phyloP scores from a whole-genome alignment of 2,888 invertebrate species.

The Pseudeuparius sepicola region DNA sequence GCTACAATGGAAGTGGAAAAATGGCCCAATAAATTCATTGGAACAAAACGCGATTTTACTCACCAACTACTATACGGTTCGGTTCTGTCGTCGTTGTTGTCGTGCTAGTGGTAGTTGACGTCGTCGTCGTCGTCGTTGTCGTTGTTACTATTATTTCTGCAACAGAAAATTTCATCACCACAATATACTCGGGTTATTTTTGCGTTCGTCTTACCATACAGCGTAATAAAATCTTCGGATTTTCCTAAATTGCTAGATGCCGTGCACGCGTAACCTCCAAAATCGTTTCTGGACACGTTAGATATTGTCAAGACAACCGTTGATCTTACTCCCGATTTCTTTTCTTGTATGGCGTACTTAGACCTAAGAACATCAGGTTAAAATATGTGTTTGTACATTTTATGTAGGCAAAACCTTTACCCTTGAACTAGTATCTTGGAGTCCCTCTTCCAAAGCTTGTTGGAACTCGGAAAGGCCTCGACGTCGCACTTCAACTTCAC shows the following conservation, averaged over 20 bases:
- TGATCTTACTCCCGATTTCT: slow-evolving; percentile 51
- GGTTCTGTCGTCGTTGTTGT: slow-evolving; percentile 28
- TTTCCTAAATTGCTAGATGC: slow-evolving; percentile 62
- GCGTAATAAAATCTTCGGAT: slow-evolving; percentile 55
- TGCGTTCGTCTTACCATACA: slow-evolving; percentile 51
- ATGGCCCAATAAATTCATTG: no score
- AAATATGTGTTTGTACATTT: slow-evolving; percentile 2
- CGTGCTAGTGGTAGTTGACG: slow-evolving; percentile 28
- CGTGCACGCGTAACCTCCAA: slow-evolving; percentile 60
- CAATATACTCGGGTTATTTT: no score
- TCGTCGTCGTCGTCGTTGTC: slow-evolving; percentile 34
- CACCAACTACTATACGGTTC: slow-evolving; percentile 29
- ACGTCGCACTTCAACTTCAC: slow-evolving; percentile 53
- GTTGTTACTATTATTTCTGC: slow-evolving; percentile 37
- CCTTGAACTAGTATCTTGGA: slow-evolving; percentile 44
- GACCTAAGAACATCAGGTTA: slow-evolving; percentile 39
- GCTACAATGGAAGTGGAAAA: no score
- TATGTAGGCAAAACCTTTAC: no score
- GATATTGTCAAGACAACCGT: slow-evolving; percentile 52
- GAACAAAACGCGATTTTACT: no score
- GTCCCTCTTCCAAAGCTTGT: slow-evolving; percentile 54
- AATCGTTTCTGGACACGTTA: slow-evolving; percentile 49
- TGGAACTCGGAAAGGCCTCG: slow-evolving; percentile 53
- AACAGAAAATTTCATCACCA: slow-evolving; percentile 1
- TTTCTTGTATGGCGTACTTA: slow-evolving; percentile 55